phyloP scores from a whole-genome alignment of 2,113 vertebrate species.

The Trochalopteron elliotii region DNA sequence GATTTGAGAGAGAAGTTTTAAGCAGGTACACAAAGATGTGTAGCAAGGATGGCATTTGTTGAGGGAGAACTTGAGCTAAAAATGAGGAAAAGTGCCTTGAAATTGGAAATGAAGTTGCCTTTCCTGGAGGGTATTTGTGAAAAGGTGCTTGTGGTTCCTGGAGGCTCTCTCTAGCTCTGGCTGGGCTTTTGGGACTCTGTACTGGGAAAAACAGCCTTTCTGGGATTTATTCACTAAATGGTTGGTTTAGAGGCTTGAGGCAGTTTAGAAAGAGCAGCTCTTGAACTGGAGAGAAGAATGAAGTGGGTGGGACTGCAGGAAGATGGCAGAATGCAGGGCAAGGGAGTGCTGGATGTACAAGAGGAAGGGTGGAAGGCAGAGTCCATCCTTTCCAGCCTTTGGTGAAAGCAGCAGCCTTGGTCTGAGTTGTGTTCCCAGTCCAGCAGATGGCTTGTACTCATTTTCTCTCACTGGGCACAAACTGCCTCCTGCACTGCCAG shows the following conservation, averaged over 20 bases:
- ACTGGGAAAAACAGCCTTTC: neutral
- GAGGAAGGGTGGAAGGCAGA: neutral
- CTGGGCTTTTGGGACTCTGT: neutral
- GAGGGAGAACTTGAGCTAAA: neutral
- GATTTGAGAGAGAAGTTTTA: conserved; percentile 17
- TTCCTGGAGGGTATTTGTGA: neutral
- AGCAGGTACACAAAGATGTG: neutral
- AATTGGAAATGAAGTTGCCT: neutral
- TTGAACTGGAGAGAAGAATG: neutral
- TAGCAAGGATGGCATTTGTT: neutral
- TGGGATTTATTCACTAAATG: neutral
- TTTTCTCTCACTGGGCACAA: neutral
- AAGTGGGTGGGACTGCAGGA: neutral
- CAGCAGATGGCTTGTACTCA: neutral
- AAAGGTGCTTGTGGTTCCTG: neutral
- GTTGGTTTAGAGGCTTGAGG: neutral
- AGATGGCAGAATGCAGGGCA: neutral
- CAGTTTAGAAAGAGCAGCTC: neutral
- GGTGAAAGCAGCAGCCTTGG: neutral
- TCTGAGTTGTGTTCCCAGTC: neutral
- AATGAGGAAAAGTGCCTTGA: neutral
- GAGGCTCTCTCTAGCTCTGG: neutral
- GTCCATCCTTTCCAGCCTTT: neutral
- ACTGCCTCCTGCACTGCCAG: neutral
- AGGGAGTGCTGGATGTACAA: neutral